A percentile compares a stretch with the other conserved stretches of the same genome.
phyloP scores from a whole-genome alignment of 30 jellyfish, hydroid and myxozoan species.

The Aurelia coerulea region DNA sequence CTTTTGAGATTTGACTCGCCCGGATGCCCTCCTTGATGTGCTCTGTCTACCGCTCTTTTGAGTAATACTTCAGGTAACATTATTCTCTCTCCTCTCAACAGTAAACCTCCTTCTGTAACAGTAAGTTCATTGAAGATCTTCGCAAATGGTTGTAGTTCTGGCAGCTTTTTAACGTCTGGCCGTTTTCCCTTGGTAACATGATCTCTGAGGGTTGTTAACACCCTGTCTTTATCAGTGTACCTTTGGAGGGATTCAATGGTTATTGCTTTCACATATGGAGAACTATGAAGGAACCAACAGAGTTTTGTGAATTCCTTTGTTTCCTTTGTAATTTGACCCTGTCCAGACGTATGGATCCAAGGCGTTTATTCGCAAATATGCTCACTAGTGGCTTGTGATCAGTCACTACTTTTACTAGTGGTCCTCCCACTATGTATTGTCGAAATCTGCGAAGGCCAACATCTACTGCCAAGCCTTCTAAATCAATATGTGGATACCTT shows the following conservation, averaged over 20 bases:
- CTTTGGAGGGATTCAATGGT: conserved; percentile 29
- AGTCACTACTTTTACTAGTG: too few species aligned
- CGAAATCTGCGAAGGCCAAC: too few species aligned
- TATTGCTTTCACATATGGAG: conserved; percentile 50
- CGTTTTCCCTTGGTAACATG: conserved; percentile 1
- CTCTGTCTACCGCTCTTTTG: conserved; percentile 45
- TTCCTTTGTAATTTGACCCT: neutral
- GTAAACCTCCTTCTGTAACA: conserved; percentile 54
- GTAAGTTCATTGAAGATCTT: conserved; percentile 46
- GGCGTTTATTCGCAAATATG: too few species aligned
- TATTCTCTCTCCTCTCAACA: conserved; percentile 27
- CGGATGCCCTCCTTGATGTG: conserved; percentile 73
- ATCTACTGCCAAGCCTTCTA: too few species aligned
- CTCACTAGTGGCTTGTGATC: too few species aligned
- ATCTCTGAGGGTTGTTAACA: conserved; percentile 33
- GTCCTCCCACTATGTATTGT: too few species aligned
- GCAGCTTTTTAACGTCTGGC: conserved; percentile 21
- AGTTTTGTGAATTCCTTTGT: conserved; percentile 30
- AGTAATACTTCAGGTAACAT: conserved; percentile 51
- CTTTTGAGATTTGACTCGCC: conserved; percentile 45
- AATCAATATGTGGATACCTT: too few species aligned
- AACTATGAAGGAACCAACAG: conserved; percentile 42
- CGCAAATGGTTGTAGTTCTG: conserved; percentile 26
- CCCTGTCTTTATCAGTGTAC: conserved; percentile 14
- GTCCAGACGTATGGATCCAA: too few species aligned